phyloP scores from a whole-genome alignment of 2,888 invertebrate genomes.

The Mylabris sibirica region DNA sequence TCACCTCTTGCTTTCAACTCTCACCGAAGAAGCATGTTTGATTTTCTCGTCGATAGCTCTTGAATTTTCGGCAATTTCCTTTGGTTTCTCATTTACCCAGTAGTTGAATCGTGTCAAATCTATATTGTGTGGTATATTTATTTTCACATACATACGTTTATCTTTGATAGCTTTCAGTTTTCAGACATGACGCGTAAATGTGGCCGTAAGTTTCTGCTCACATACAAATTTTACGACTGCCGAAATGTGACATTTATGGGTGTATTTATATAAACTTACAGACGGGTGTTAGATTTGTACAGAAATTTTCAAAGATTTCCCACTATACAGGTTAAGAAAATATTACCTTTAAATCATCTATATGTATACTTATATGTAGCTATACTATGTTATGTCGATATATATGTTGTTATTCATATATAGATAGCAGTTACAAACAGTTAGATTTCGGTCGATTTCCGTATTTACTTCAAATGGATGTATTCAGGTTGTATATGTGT shows the following conservation, averaged over 20 bases:
- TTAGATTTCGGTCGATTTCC: conserved; percentile 11
- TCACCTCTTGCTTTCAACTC: too few species aligned
- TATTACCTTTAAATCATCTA: background rate
- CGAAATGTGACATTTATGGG: background rate
- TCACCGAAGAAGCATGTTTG: too few species aligned
- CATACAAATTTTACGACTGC: background rate
- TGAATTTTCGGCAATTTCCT: background rate
- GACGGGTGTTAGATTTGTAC: background rate
- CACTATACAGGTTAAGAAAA: background rate
- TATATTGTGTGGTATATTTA: background rate
- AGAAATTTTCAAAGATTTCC: background rate
- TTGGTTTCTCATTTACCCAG: background rate
- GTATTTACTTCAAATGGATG: conserved; percentile 8
- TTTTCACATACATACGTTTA: background rate
- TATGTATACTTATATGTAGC: background rate
- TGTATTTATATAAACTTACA: background rate
- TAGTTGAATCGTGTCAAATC: background rate
- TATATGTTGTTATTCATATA: background rate
- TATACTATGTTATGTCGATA: too few species aligned
- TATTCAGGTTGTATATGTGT: background rate
- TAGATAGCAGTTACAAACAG: background rate
- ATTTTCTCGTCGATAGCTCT: too few species aligned
- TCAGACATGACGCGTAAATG: background rate
- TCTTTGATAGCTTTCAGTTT: background rate
- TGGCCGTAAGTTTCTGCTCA: background rate